phyloP scores from a whole-genome alignment of 2,113 vertebrate genomes.

The Amphilophus citrinellus region DNA sequence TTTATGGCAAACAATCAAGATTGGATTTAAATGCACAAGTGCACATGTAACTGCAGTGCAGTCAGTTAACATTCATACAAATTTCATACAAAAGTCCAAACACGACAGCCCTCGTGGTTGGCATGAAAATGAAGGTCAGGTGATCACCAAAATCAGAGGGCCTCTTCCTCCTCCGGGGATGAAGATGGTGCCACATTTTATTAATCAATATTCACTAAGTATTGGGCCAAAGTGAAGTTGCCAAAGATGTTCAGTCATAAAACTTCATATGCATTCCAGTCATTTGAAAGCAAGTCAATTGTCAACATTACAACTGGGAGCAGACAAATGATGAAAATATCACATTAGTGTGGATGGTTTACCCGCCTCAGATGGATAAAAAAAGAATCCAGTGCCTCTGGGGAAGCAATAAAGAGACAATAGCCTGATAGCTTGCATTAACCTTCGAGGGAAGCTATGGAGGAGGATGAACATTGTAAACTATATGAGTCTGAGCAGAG shows the following conservation, averaged over 20 bases:
- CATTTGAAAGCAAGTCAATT: constrained; percentile 13
- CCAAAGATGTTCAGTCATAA: neutral
- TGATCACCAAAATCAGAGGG: neutral
- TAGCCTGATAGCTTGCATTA: constrained; percentile 48
- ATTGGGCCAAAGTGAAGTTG: neutral
- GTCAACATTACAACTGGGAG: constrained; percentile 19
- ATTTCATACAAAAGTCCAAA: too few relatives aligned
- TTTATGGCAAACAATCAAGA: too few relatives aligned
- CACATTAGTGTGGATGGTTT: neutral
- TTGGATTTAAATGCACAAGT: too few relatives aligned
- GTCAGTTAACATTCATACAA: too few relatives aligned
- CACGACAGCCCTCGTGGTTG: neutral
- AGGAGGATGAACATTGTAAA: constrained; percentile 33
- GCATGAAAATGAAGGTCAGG: neutral
- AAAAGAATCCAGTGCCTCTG: neutral
- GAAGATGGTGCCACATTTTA: neutral
- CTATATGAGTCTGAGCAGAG: constrained; percentile 17
- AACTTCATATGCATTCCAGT: neutral
- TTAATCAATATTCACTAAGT: neutral
- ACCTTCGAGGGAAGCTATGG: constrained; percentile 25
- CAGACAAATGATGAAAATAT: neutral
- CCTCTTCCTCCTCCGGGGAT: neutral
- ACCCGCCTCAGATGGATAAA: neutral
- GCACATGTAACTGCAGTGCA: too few relatives aligned
- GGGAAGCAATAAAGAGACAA: constrained; percentile 18